Base-by-base conservation (phyloP, 2,888 invertebrate species). In the Agrotis ipsilon region DNA sequence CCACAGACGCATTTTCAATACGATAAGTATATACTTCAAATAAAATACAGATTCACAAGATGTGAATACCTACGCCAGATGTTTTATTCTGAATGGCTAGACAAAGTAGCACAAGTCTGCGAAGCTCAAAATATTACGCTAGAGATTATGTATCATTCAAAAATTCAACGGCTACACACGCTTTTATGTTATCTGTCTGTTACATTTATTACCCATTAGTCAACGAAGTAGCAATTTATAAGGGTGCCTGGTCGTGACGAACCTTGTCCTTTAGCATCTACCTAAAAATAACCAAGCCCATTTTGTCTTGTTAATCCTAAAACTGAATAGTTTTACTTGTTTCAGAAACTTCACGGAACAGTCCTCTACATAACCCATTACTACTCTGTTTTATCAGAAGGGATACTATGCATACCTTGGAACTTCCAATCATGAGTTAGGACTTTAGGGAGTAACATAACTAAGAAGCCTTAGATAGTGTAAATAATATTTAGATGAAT, bases 391-490 rank as follows among this genome's bases (percentile, higher is more conserved):
- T 96, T 99, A 89, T 97, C 98, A 0, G 99, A 99, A 92, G 99
- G 99, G 1, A 98, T 98, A 69, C 97, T 99, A 66, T 99, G 99
- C 90, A 98, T 99, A 91, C 99, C 99, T 21, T 99, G 99, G 99
- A 98, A 99, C 93, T 99, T 98, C 97, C 97, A 97, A 90, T 84
- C 75, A 48, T 84, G 73, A 82, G 6, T 52, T 55, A 62, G 14
- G 19, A 24, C 24, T 67, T n/a, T 43, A 72, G 21, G 46, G 6
- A n/a, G 24, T 61, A 49, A 14, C 27, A 39, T 11, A 39, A 39
- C 39, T 39, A 48, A 32, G 48, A 63, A 24, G 6, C 14, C 9
- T n/a, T 58, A 52, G 27, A 27, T 68, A 52, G 19, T 81, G 68
- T 80, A 78, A 74, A 81, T 81, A 80, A 55, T 54, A 67, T 55